These are phyloP conservation scores for Ennomos fuscantarius DNA, from an alignment of 2,888 invertebrate species.

Conservation along the genomic window DNA sequence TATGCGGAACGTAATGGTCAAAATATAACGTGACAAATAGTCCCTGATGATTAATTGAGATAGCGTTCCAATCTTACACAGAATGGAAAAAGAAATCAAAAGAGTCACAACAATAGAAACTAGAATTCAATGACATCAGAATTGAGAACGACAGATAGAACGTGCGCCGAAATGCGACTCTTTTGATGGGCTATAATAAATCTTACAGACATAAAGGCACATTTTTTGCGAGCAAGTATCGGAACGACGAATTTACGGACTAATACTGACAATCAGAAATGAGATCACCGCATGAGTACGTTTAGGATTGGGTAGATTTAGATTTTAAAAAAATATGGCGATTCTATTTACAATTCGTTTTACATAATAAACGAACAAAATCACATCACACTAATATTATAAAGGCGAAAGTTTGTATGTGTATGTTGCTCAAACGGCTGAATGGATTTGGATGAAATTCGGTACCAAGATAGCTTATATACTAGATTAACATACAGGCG, in stretches of 20 bases:
- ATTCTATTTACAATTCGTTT: neutral
- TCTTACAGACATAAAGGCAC: slow-evolving; percentile 10
- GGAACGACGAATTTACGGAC: slow-evolving; percentile 11
- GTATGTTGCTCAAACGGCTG: too few species aligned
- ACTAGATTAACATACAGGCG: too few species aligned
- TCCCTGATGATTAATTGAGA: too few species aligned
- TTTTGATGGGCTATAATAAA: slow-evolving; percentile 3
- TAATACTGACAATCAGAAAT: slow-evolving; percentile 19
- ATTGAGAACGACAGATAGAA: slow-evolving; percentile 16
- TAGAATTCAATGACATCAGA: slow-evolving; percentile 15
- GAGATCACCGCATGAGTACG: slow-evolving; percentile 22
- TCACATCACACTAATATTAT: too few species aligned
- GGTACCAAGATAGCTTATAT: too few species aligned
- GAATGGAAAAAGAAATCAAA: neutral
- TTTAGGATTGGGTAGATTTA: neutral
- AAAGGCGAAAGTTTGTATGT: too few species aligned
- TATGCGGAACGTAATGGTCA: neutral
- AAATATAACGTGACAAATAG: neutral
- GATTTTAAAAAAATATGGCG: slow-evolving; percentile 3
- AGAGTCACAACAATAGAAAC: slow-evolving; percentile 11
- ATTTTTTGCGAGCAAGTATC: slow-evolving; percentile 21
- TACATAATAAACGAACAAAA: too few species aligned
- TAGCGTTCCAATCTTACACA: too few species aligned
- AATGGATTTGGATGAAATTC: too few species aligned
- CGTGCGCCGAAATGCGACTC: slow-evolving; percentile 14